Evolutionary conservation across 1,140 invertebrate genomes (phyloP).

Genomic region (Temnothorax nylanderi): DNA sequence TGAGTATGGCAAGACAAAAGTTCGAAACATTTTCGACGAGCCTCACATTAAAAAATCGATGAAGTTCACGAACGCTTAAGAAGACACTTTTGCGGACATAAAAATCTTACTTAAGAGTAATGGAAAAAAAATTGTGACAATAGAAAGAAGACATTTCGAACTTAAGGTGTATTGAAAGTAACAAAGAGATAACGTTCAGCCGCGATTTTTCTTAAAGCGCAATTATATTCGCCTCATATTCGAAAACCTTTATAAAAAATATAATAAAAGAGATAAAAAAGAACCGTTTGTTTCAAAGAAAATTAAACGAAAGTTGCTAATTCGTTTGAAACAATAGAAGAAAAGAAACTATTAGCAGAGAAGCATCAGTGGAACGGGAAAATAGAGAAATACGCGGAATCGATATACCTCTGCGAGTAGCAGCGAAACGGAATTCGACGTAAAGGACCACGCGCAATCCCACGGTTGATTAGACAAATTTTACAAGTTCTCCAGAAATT

Average conservation of each 20-base stretch:
- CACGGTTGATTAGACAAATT: slow-evolving; percentile 78
- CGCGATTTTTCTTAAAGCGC: slow-evolving; percentile 15
- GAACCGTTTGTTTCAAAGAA: background rate
- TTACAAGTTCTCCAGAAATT: slow-evolving; percentile 77
- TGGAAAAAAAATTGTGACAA: background rate
- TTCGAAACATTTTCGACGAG: slow-evolving; percentile 25
- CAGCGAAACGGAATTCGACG: slow-evolving; percentile 11
- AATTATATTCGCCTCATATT: background rate
- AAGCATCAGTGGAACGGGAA: background rate
- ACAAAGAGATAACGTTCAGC: background rate
- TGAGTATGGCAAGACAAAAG: slow-evolving; percentile 15
- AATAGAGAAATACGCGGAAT: background rate
- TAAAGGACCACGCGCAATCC: slow-evolving; percentile 69
- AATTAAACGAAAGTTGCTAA: background rate
- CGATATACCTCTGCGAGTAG: background rate
- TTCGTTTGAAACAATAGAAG: background rate
- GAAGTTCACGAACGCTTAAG: slow-evolving; percentile 9
- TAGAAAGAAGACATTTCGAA: background rate
- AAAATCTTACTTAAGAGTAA: slow-evolving; percentile 11
- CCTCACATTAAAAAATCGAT: slow-evolving; percentile 31
- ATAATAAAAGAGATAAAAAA: background rate
- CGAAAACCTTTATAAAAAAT: background rate
- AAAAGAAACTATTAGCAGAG: background rate
- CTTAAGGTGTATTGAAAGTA: background rate
- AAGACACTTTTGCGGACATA: slow-evolving; percentile 3